Evolutionary conservation across 2,888 invertebrate genomes (phyloP).

Genomic region (Coelopa pilipes): DNA sequence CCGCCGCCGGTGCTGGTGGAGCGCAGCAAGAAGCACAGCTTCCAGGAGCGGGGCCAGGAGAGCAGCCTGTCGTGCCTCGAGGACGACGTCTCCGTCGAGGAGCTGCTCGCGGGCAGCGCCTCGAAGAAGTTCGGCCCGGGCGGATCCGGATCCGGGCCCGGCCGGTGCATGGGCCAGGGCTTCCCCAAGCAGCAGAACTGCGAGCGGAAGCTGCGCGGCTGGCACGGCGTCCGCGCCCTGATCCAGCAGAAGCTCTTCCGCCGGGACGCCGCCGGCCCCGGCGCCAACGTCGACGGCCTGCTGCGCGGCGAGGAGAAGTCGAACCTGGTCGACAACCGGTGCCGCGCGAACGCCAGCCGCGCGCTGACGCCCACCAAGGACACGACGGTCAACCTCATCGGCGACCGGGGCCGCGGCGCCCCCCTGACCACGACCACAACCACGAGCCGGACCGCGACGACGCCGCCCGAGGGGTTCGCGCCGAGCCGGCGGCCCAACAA

Average conservation of each 20-base stretch:
- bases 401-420: slow-evolving; percentile 43
- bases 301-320: slow-evolving; percentile 61
- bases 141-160: slow-evolving; percentile 24
- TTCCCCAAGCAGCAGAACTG: slow-evolving; percentile 66
- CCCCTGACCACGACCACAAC: slow-evolving; percentile 40
- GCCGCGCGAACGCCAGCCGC: slow-evolving; percentile 5
- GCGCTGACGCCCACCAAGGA: slow-evolving; percentile 49
- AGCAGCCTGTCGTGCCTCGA: slow-evolving; percentile 64
- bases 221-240: slow-evolving; percentile 65
- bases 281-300: slow-evolving; percentile 34
- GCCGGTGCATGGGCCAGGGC: slow-evolving; percentile 60
- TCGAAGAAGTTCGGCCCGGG: slow-evolving; percentile 49
- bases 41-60: slow-evolving; percentile 59
- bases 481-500: slow-evolving; percentile 58
- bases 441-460: slow-evolving; percentile 21
- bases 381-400: slow-evolving; percentile 51
- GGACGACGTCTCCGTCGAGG: slow-evolving; percentile 65
- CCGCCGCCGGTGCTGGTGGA: slow-evolving; percentile 61
- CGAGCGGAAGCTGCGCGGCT: slow-evolving; percentile 64
- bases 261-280: slow-evolving; percentile 53
- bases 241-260: slow-evolving; percentile 67
- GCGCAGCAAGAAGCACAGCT: slow-evolving; percentile 65
- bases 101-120: slow-evolving; percentile 56
- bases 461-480: slow-evolving; percentile 38
- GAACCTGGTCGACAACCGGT: slow-evolving; percentile 61